Percentiles rank a stretch among this genome's conserved stretches.
Evolutionary conservation across 2,113 vertebrate genomes (phyloP).

Genomic region (Antigone vipio): DNA sequence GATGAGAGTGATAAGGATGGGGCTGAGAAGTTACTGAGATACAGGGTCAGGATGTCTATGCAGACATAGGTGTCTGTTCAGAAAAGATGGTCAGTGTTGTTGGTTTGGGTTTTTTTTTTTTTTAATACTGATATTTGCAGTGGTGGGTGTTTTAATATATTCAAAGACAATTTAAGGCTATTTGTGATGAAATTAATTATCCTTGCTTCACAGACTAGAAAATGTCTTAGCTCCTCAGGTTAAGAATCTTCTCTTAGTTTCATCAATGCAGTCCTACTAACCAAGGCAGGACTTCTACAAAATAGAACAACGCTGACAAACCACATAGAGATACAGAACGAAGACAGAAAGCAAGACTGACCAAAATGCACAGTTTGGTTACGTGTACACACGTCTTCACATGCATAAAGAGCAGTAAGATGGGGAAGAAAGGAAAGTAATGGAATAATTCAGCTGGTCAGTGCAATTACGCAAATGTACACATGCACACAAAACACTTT

Average conservation of each 20-base stretch:
- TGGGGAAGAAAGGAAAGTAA: not conserved
- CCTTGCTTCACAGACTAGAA: not conserved
- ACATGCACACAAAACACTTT: not conserved
- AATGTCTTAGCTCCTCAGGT: not conserved
- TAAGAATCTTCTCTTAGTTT: not conserved
- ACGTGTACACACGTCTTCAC: not conserved
- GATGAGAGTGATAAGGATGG: not conserved
- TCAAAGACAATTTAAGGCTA: not conserved
- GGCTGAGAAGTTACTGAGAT: not conserved
- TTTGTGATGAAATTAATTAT: not conserved
- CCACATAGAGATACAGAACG: not conserved
- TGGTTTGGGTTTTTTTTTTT: not conserved
- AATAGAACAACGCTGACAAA: not conserved
- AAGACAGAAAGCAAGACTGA: not conserved
- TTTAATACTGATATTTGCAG: not conserved
- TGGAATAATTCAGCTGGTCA: not conserved
- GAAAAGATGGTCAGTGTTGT: not conserved
- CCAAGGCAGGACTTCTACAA: not conserved
- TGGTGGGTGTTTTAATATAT: not conserved
- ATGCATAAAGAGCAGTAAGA: not conserved
- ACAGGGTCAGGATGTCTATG: not conserved
- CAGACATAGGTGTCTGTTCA: not conserved
- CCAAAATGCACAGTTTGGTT: not conserved
- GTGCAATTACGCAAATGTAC: not conserved
- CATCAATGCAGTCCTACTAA: not conserved